Evolutionary conservation across 2,113 vertebrate genomes (phyloP).

Genomic region (Ceuthmochares aereus): DNA sequence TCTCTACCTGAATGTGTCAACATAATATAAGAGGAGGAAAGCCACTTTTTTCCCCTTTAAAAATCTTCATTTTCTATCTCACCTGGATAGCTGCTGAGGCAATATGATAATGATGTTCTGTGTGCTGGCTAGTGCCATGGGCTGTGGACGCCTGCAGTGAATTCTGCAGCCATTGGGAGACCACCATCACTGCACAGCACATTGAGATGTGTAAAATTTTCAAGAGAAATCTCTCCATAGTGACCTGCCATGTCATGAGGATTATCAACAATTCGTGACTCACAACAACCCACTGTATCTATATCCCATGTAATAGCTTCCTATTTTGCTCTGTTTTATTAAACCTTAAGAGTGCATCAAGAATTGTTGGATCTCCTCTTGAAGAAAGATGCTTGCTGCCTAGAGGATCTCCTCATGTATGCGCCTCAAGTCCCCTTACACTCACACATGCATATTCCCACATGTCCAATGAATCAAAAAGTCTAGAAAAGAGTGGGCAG

Average conservation of each 20-base stretch:
- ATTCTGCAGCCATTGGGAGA: neutral
- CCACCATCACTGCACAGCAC: neutral
- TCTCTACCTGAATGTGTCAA: neutral
- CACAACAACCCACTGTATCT: neutral
- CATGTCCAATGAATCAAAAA: conserved; percentile 33
- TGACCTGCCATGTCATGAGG: neutral
- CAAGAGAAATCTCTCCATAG: neutral
- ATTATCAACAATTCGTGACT: conserved; percentile 11
- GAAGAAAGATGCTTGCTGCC: conserved; percentile 6
- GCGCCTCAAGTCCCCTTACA: conserved; percentile 10
- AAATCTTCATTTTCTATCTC: neutral
- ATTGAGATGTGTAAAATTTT: neutral
- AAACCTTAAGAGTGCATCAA: conserved; percentile 1
- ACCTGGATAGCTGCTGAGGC: neutral
- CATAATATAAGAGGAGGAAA: neutral
- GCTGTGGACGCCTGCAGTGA: neutral
- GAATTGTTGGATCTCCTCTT: conserved; percentile 37
- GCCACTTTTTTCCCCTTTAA: neutral
- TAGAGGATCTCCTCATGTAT: conserved; percentile 43
- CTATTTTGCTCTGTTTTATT: conserved; percentile 26
- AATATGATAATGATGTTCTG: neutral
- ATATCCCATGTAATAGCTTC: neutral
- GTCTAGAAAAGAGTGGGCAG: conserved; percentile 11
- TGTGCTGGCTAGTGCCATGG: neutral
- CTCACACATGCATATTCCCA: conserved; percentile 36